Evolutionary conservation across 2,888 invertebrate genomes (phyloP).

Genomic region (Scrobipalpa atriplicella): DNA sequence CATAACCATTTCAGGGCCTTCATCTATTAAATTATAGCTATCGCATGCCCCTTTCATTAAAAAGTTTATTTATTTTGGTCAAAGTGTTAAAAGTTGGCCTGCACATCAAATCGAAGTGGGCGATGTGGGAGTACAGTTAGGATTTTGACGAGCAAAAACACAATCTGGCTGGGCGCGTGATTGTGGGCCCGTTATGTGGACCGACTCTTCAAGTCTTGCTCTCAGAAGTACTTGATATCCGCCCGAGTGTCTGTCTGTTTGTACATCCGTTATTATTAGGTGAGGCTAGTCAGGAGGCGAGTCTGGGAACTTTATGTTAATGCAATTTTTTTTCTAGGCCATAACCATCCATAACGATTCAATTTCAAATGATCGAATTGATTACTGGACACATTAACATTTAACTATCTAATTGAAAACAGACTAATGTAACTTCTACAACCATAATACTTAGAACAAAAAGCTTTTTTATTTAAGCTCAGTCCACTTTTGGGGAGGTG

Average conservation of each 20-base stretch:
- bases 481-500: neutral
- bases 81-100: slow-evolving; percentile 35
- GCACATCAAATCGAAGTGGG: slow-evolving; percentile 41
- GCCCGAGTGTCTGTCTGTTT: neutral
- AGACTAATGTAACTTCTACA: no score
- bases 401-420: no score
- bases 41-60: neutral
- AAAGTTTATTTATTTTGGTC: slow-evolving; percentile 25
- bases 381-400: no score
- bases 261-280: neutral
- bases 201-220: neutral
- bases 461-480: no score
- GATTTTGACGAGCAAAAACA: slow-evolving; percentile 71
- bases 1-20: no score
- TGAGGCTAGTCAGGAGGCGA: no score
- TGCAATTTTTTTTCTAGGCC: no score
- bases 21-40: no score
- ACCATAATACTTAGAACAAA: no score
- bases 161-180: neutral
- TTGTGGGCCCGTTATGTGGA: slow-evolving; percentile 14
- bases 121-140: slow-evolving; percentile 68
- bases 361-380: no score
- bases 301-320: no score
- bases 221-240: neutral
- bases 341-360: no score